Conservation (phyloP, 2,113 vertebrate species). For the Bothrops jararaca region DNA sequence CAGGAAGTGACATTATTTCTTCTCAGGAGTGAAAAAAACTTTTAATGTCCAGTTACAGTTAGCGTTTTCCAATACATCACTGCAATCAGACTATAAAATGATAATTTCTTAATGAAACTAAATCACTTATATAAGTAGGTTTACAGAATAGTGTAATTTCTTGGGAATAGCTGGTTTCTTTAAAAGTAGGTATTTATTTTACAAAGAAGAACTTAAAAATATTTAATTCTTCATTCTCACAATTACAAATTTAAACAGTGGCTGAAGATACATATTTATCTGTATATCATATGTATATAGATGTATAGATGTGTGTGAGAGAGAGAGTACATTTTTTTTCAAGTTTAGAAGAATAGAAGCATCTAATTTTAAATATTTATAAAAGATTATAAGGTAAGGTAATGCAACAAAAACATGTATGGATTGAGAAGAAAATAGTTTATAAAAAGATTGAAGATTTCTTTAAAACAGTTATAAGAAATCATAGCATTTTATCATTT, state of each 20-base stretch:
- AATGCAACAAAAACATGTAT: background rate
- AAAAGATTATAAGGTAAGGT: background rate
- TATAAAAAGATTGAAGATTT: background rate
- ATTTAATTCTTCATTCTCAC: background rate
- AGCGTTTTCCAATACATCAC: background rate
- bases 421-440: constrained; percentile 9
- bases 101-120: background rate
- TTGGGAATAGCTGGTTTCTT: background rate
- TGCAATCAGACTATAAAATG: background rate
- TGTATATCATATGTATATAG: background rate
- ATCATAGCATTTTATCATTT: constrained; percentile 19
- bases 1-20: too few relatives aligned
- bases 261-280: background rate
- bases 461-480: constrained; percentile 22
- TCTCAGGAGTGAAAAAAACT: background rate
- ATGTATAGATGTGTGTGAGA: background rate
- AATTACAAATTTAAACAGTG: background rate
- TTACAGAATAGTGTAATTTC: background rate
- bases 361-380: constrained; percentile 23
- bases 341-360: constrained; percentile 1
- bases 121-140: background rate
- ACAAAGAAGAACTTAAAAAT: constrained; percentile 7
- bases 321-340: background rate
- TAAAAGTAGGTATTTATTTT: background rate
- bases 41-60: background rate